phyloP scores from a whole-genome alignment of 2,797 vertebrate genomes.

The Poecilia velifera region DNA sequence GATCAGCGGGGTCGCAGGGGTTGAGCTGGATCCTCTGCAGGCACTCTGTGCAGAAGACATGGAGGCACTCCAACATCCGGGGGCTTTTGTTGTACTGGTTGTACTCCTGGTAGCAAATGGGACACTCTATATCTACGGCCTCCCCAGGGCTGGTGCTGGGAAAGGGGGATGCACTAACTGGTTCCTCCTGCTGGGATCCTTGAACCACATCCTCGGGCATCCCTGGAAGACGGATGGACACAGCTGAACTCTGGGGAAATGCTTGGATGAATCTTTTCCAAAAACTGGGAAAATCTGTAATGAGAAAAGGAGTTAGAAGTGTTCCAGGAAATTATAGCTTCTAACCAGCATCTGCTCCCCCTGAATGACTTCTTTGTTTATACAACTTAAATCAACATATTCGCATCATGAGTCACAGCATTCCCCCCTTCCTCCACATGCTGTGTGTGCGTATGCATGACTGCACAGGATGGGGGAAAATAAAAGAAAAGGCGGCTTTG shows the following conservation, averaged over 20 bases:
- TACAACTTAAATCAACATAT: slow-evolving; percentile 43
- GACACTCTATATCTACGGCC: slow-evolving; percentile 79
- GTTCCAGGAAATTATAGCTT: neutral
- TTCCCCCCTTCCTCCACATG: slow-evolving; percentile 20
- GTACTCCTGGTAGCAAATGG: slow-evolving; percentile 85
- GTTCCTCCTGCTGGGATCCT: slow-evolving; percentile 30
- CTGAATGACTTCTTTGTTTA: slow-evolving; percentile 41
- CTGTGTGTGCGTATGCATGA: neutral
- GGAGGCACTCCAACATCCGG: slow-evolving; percentile 82
- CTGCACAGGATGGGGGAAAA: slow-evolving; percentile 7
- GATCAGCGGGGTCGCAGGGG: slow-evolving; percentile 43
- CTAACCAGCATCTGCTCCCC: slow-evolving; percentile 12
- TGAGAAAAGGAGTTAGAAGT: slow-evolving; percentile 35
- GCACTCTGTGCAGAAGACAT: slow-evolving; percentile 84
- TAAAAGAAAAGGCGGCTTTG: slow-evolving; percentile 5
- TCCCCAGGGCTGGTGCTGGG: slow-evolving; percentile 48
- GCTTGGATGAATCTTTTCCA: slow-evolving; percentile 1
- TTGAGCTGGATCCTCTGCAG: slow-evolving; percentile 80
- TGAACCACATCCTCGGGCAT: slow-evolving; percentile 59
- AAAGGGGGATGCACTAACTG: slow-evolving; percentile 16
- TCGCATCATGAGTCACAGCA: slow-evolving; percentile 56
- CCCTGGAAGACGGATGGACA: slow-evolving; percentile 4
- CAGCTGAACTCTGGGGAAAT: slow-evolving; percentile 6
- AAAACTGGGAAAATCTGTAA: slow-evolving; percentile 37
- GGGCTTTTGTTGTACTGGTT: slow-evolving; percentile 80